Evolutionary conservation across 2,113 vertebrate genomes (phyloP).

Genomic region (Accipiter virgatus): DNA sequence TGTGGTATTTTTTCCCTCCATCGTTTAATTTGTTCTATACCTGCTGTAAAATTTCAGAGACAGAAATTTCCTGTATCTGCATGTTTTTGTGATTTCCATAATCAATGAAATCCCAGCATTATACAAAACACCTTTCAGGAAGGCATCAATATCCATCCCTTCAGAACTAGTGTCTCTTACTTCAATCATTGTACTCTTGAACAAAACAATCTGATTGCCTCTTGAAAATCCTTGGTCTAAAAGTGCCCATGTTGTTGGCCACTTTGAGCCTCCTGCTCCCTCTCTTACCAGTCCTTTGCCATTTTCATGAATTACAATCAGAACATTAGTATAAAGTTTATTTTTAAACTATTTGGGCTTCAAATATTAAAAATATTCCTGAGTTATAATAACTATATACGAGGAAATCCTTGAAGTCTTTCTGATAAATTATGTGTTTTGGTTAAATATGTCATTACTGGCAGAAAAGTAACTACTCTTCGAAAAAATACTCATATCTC

Average conservation of each 20-base stretch:
- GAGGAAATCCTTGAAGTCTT: slow-evolving; percentile 23
- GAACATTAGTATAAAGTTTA: not conserved
- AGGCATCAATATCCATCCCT: not conserved
- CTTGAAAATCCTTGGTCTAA: not conserved
- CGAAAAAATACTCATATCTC: not conserved
- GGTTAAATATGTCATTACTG: not conserved
- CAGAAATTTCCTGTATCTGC: not conserved
- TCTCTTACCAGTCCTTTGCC: not conserved
- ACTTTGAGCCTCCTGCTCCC: not conserved
- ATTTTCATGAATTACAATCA: slow-evolving; percentile 9
- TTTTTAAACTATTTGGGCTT: slow-evolving; percentile 5
- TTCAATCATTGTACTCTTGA: not conserved
- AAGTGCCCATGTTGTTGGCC: not conserved
- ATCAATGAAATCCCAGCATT: not conserved
- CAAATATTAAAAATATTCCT: not conserved
- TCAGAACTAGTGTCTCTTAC: not conserved
- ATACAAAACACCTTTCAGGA: not conserved
- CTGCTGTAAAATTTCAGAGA: not conserved
- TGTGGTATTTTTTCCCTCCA: not conserved
- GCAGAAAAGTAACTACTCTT: not conserved
- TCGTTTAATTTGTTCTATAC: not conserved
- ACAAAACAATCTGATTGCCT: not conserved
- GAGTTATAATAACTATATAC: not conserved
- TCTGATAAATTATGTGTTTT: not conserved
- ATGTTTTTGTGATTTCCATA: not conserved